Base-by-base conservation (phyloP, 92 coral and sea anemone species). In the Umimayanthus chanpuru region DNA sequence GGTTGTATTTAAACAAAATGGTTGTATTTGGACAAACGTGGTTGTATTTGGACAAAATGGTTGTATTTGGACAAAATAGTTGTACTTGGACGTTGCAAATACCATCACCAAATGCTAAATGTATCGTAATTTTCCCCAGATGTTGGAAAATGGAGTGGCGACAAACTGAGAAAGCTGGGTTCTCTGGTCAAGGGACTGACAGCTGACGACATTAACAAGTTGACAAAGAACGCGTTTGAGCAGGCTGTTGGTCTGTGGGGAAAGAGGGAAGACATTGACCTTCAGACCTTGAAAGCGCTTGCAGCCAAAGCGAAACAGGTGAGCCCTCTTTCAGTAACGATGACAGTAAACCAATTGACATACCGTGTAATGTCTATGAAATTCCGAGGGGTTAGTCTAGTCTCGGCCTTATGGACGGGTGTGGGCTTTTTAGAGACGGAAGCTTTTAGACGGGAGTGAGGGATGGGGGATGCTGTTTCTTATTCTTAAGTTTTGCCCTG, bases 211-310 rank as follows among this genome's bases (percentile, higher is more conserved):
- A 94, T 97, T 53, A 82, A 85, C 80, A 89, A 90, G 11, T 53
- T 92, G 29, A 82, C 92, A 7, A 90, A 93, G 85, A 93, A 94
- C 25, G 92, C 92, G 6, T 97, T 97, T 80, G 95, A 97, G 76
- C 96, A 97, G 81, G 97, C 96, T 43, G 92, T 97, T 28, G 97
- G 95, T 44, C 90, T 88, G 81, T 97, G 98, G 98, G 98, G 99
- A 73, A 92, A 94, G 82, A 90, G 89, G 71, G 58, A 85, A 9
- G 92, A 95, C 79, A 87, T 95, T 25, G 93, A 94, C 72, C 76
- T 83, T 85, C 94, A 90, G 32, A 94, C 93, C 32, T 93, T 97
- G 38, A 88, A 91, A 81, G 96, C 95, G 4, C 92, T 97, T 85
- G 99, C 99, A 4, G 85, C 81, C 4, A 90, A 90, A 79, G 98